Conservation (phyloP, 2,888 invertebrate species). For the Chromoteleia sp. region DNA sequence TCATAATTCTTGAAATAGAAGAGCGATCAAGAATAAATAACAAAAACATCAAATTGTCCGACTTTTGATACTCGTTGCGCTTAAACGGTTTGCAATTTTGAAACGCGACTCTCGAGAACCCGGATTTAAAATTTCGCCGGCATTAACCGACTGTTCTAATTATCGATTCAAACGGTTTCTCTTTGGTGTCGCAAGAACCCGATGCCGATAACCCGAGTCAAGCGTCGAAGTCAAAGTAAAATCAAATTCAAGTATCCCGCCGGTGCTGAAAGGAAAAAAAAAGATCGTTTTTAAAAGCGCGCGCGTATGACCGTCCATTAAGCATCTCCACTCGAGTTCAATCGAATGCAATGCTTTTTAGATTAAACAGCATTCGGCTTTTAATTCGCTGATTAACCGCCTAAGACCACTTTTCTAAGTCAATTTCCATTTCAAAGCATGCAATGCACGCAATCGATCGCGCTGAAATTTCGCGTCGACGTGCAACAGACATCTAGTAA, state of each 20-base stretch:
- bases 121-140: not conserved
- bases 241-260: conserved; percentile 25
- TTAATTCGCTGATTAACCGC: conserved; percentile 30
- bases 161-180: conserved; percentile 20
- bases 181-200: conserved; percentile 30
- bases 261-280: not conserved
- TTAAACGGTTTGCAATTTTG: not conserved
- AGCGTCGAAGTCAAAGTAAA: not conserved
- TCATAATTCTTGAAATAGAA: no score
- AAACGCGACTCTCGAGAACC: conserved; percentile 1
- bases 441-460: conserved; percentile 24
- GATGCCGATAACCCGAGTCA: conserved; percentile 16
- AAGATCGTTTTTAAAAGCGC: conserved; percentile 9
- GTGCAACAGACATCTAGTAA: not conserved
- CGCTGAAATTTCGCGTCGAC: conserved; percentile 18
- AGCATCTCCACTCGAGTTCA: conserved; percentile 34
- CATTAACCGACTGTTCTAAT: conserved; percentile 11
- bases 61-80: not conserved
- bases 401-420: conserved; percentile 31
- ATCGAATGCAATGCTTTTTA: conserved; percentile 26
- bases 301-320: conserved; percentile 12
- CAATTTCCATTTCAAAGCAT: not conserved
- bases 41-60: no score
- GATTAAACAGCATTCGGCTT: conserved; percentile 49
- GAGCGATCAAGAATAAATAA: no score